Percentiles rank a stretch among this genome's conserved stretches.
These are phyloP conservation scores for Scartelaos histophorus DNA, from an alignment of 2,113 vertebrate genomes.

Conservation along the genomic window DNA sequence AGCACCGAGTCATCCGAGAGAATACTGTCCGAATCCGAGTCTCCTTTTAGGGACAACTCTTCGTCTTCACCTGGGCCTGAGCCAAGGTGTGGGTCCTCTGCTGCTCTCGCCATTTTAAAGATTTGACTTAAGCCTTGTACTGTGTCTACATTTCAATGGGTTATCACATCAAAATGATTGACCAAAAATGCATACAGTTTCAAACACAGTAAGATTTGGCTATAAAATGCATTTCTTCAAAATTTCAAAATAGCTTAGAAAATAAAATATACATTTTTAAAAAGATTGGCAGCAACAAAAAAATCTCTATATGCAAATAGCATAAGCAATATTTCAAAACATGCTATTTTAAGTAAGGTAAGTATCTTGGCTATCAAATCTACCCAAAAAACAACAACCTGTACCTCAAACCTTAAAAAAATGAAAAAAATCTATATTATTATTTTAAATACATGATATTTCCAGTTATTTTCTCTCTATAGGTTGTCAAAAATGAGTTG, in stretches of 20 bases:
- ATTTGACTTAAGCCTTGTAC: conserved; percentile 11
- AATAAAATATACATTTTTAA: too few relatives aligned
- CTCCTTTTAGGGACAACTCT: conserved; percentile 22
- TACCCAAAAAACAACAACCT: not conserved
- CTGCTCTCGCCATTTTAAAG: conserved; percentile 62
- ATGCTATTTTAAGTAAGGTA: not conserved
- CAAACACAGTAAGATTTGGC: too few relatives aligned
- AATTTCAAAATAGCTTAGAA: not conserved
- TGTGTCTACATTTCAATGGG: conserved; percentile 42
- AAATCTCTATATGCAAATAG: not conserved
- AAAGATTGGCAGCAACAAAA: not conserved
- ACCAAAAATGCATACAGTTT: not conserved
- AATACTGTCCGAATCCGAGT: conserved; percentile 72
- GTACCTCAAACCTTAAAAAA: not conserved
- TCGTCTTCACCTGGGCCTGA: conserved; percentile 54
- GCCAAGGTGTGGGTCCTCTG: conserved; percentile 53
- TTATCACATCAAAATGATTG: not conserved
- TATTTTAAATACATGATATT: not conserved
- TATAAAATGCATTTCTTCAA: not conserved
- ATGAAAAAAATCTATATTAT: not conserved
- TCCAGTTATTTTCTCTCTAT: not conserved
- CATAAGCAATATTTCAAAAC: not conserved
- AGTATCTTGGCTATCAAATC: not conserved
- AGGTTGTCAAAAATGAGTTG: not conserved
- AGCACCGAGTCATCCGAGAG: conserved; percentile 78